Evolutionary conservation across 2,888 invertebrate genomes (phyloP), one percentile per base, ranked within the genome.

Genomic region (Orthosia gothica): DNA sequence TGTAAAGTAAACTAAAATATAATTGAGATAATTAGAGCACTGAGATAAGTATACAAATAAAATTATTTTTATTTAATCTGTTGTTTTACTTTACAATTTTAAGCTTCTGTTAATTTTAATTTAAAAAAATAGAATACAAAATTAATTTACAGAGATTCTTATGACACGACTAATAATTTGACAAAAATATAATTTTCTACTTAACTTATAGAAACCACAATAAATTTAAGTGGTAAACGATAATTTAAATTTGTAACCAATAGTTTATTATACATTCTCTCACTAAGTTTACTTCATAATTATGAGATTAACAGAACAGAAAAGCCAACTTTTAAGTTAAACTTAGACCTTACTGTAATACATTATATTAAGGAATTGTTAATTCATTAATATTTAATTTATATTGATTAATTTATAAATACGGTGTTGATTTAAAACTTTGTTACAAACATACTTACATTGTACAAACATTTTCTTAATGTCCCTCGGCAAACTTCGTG

Each of bases 21-120:
- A 62, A 76, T 84, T 69, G 74, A 81, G 86, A 90, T 79, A 80
- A 74, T 77, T 74, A 92, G 90, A 93, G 91, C 91, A 92, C 91
- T 87, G 89, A 84, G 83, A 83, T 88, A 84, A 84, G 83, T 82
- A 76, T 71, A 80, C 70, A 79, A 87, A 87, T 86, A 89, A 87
- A 82, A 82, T 18, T 80, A 79, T 78, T 85, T 76, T 65, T 66
- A 59, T 55, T 74, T 76, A 81, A 84, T 62, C 70, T 66, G 64
- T 76, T 66, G 70, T 83, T 84, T 83, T n/a, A 75, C 65, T 83
- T 65, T 1, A 61, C 3, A 49, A 13, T 67, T n/a, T 47, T 50
- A 5, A 69, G 3, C 5, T 49, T 66, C 26, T 55, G 58, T 75
- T 74, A 68, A 55, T 74, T 70, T 76, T 20, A 57, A 54, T 59